These are phyloP conservation scores for Sandelia bainsii DNA, from an alignment of 2,797 vertebrate genomes.

Conservation along the genomic window DNA sequence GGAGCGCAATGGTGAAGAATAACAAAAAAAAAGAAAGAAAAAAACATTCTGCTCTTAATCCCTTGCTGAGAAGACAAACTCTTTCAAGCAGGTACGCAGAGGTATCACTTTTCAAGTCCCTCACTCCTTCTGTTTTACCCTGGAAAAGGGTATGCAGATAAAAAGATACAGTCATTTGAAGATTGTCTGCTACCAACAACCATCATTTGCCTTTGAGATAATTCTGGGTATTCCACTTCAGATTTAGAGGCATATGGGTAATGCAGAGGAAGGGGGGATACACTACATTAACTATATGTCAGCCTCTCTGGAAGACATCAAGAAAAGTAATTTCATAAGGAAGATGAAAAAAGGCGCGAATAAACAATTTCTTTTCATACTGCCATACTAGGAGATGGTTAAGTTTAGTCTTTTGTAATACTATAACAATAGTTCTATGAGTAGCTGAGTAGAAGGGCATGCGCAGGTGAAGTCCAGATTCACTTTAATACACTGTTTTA, in stretches of 20 bases:
- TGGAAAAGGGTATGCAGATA: slow-evolving; percentile 72
- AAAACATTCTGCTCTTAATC: slow-evolving; percentile 76
- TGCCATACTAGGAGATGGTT: slow-evolving; percentile 43
- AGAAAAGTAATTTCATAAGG: slow-evolving; percentile 68
- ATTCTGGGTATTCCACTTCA: slow-evolving; percentile 77
- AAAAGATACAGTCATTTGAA: slow-evolving; percentile 79
- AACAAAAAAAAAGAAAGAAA: slow-evolving; percentile 52
- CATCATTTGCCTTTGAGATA: slow-evolving; percentile 81
- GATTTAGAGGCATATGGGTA: slow-evolving; percentile 75
- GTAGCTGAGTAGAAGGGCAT: slow-evolving; percentile 21
- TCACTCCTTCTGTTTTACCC: slow-evolving; percentile 79
- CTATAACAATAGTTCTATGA: slow-evolving; percentile 47
- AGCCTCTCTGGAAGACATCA: slow-evolving; percentile 71
- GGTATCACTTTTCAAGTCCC: slow-evolving; percentile 81
- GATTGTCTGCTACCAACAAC: slow-evolving; percentile 79
- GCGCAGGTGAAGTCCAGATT: not conserved
- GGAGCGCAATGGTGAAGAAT: slow-evolving; percentile 76
- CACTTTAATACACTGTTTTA: slow-evolving; percentile 5
- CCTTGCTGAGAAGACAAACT: slow-evolving; percentile 73
- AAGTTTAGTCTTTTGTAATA: slow-evolving; percentile 58
- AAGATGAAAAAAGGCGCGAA: slow-evolving; percentile 53
- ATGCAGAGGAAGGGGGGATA: slow-evolving; percentile 58
- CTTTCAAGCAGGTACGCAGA: slow-evolving; percentile 79
- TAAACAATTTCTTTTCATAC: slow-evolving; percentile 65
- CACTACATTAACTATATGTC: slow-evolving; percentile 80